A percentile compares a stretch with the other conserved stretches of the same genome.
These are phyloP conservation scores for Popillia japonica DNA, from an alignment of 1,140 invertebrate genomes.

Conservation along the genomic window DNA sequence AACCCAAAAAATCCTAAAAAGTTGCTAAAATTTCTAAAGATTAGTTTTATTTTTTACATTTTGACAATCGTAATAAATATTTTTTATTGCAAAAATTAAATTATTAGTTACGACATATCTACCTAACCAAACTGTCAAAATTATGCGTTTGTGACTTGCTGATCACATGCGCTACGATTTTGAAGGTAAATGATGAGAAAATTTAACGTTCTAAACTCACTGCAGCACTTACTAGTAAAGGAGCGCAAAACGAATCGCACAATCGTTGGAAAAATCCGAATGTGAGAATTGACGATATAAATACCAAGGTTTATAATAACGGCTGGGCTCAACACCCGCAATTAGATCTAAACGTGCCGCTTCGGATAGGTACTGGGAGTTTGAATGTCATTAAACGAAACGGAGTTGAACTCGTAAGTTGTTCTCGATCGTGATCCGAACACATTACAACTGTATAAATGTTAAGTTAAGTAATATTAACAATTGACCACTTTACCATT, in stretches of 20 bases:
- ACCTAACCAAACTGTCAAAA: too few species aligned
- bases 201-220: too few species aligned
- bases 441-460: conserved; percentile 24
- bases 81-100: too few species aligned
- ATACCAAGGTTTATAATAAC: conserved; percentile 38
- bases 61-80: too few species aligned
- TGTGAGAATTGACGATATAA: conserved; percentile 40
- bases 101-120: too few species aligned
- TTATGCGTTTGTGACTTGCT: too few species aligned
- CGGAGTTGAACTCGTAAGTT: neutral
- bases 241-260: neutral
- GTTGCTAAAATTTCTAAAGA: too few species aligned
- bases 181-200: too few species aligned
- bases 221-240: neutral
- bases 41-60: too few species aligned
- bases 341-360: neutral
- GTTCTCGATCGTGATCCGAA: conserved; percentile 16
- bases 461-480: conserved; percentile 36
- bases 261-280: conserved; percentile 25
- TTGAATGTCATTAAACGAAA: conserved; percentile 33
- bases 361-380: neutral
- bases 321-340: conserved; percentile 24
- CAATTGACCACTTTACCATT: conserved; percentile 32
- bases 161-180: too few species aligned
- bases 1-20: too few species aligned